A percentile compares a stretch with the other conserved stretches of the same genome.
Evolutionary conservation across 2,113 vertebrate genomes (phyloP).

Genomic region (Bombycilla garrulus): DNA sequence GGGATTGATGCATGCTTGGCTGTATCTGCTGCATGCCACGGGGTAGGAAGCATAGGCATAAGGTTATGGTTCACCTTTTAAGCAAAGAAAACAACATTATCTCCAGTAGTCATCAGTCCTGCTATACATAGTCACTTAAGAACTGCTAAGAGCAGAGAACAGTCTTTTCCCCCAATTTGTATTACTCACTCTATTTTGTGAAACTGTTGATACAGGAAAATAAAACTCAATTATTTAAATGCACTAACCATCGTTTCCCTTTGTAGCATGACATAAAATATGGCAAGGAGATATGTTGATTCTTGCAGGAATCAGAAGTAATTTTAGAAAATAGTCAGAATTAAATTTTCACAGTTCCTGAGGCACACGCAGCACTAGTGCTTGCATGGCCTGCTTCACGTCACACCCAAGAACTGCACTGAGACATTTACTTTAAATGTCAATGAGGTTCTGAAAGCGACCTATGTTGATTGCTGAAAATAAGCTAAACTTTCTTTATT

Average conservation of each 20-base stretch:
- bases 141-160: not conserved
- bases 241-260: not conserved
- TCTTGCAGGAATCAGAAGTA: not conserved
- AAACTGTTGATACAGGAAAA: not conserved
- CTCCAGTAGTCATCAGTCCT: not conserved
- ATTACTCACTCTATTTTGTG: not conserved
- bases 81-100: not conserved
- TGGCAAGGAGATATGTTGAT: not conserved
- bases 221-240: conserved; percentile 4
- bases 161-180: not conserved
- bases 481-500: not conserved
- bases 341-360: not conserved
- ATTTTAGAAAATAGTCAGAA: not conserved
- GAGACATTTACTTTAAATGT: not conserved
- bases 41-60: not conserved
- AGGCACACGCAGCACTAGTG: rapidly evolving
- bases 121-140: not conserved
- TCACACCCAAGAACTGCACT: not conserved
- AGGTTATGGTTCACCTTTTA: not conserved
- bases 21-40: not conserved
- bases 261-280: not conserved
- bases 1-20: not conserved
- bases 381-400: not conserved
- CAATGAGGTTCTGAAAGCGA: not conserved
- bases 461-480: not conserved